Evolutionary conservation across 2,113 vertebrate genomes (phyloP), one percentile per base, ranked within the genome.

Genomic region (Ursus arctos): DNA sequence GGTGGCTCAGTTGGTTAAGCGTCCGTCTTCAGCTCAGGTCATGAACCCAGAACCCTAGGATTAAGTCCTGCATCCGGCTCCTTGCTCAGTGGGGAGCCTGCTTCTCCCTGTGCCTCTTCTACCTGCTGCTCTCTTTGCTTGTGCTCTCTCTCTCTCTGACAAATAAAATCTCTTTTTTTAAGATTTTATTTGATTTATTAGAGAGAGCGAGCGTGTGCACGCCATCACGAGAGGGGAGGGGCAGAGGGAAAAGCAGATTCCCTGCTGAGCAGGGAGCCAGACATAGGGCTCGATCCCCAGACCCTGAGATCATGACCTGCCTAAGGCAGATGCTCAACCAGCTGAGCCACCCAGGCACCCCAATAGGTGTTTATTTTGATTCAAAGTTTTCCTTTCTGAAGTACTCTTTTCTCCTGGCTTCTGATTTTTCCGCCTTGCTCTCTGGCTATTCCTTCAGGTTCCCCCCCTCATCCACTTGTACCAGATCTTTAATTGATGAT

Each of bases 321-420:
- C 31, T 6, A 69, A 69, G 67, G 67, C 67, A 21, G 33, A 69
- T 18, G 16, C 16, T n/a, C 18, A 69, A 19, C 67, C 67, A 36
- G 3, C 67, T 36, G 33, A 36, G 33, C 67, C 33, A 69, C n/a
- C 18, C 67, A 36, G 87, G 77, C 31, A 14, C 15, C 63, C 63
- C 63, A 67, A n/a, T 82, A 67, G 61, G 26, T 90, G 36, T 95
- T 84, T 94, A 61, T 97, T 95, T 94, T 49, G 19, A 90, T 85
- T 90, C 4, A 51, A n/a, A 88, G 21, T 72, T 87, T 71, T 81
- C 43, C 74, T 65, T 69, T 51, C 63, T 82, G 51, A 92, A 86
- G 57, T 55, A 65, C 53, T 65, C 10, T 72, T 36, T 80, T 65
- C 47, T 74, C 11, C 67, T 31, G 14, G n/a, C 9, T 87, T 97